Conservation (phyloP, 2,113 vertebrate species). For the Myxocyprinus asiaticus region DNA sequence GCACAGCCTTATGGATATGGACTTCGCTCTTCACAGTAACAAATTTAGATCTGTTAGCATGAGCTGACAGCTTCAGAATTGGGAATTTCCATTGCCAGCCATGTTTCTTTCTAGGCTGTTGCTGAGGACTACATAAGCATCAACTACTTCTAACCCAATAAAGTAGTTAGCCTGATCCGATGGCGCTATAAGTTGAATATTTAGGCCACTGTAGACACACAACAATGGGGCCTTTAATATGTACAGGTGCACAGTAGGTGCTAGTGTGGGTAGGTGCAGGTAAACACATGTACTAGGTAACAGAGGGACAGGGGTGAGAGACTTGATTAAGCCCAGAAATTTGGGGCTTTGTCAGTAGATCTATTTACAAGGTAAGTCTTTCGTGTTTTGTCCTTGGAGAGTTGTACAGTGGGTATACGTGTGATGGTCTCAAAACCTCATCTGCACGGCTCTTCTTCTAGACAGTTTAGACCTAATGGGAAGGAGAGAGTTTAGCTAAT, state of each 20-base stretch:
- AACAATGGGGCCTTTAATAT: no score
- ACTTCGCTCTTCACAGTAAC: conserved; percentile 21
- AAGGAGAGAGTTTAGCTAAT: conserved; percentile 14
- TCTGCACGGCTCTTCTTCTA: conserved; percentile 91
- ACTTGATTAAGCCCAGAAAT: conserved; percentile 54
- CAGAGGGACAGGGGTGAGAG: conserved; percentile 15
- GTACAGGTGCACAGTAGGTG: conserved; percentile 47
- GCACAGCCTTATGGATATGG: conserved; percentile 21
- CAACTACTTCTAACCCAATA: conserved; percentile 50
- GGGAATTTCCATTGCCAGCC: background rate
- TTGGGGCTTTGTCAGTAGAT: conserved; percentile 57
- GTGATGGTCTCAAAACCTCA: conserved; percentile 87
- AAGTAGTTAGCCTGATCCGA: conserved; percentile 47
- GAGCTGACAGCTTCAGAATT: no score
- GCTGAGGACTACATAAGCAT: conserved; percentile 31
- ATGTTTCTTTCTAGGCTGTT: background rate
- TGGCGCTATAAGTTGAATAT: conserved; percentile 29
- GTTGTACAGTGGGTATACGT: background rate
- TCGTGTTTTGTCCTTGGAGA: conserved; percentile 30
- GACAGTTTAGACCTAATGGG: conserved; percentile 90
- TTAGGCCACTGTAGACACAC: conserved; percentile 53
- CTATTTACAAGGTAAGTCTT: conserved; percentile 63
- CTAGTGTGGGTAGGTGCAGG: background rate
- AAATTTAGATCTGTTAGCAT: conserved; percentile 24
- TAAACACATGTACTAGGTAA: no score